Evolutionary conservation across 1,140 invertebrate species (phyloP), one percentile per base, ranked within the genome.

Genomic region (Goniozus legneri): DNA sequence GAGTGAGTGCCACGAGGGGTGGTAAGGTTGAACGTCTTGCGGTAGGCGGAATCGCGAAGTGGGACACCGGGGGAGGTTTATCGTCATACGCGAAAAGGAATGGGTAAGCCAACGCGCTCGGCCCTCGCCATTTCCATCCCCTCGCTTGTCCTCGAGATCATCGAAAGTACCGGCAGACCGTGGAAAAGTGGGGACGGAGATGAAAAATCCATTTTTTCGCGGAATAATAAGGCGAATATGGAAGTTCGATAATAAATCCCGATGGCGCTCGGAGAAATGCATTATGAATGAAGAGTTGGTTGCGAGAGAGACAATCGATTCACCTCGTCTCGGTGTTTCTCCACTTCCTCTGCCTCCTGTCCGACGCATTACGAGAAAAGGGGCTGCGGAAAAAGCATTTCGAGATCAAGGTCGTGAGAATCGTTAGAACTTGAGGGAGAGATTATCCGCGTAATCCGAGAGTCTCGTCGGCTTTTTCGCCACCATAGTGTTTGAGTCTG

Each of bases 21-120:
- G 54, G 57, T 60, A 32, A 47, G 30, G 52, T 36, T 22, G 43
- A 24, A 34, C 30, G 22, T 21, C 43, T 30, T 14, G 39, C 22
- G 8, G 32, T 18, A 13, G 19, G 19, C 21, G 24, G 20, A 15
- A 44, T 52, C 50, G 39, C 40, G 22, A 19, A 47, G 35, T 46
- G 40, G 30, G 30, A 24, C 32, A 47, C 50, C 53, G 41, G 24
- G 41, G 18, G 18, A 40, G 38, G 12, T 14, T 47, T 35, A 30
- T 39, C 33, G n/a, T 38, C 18, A 8, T 22, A 43, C 6, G n/a
- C 10, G 20, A 30, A 13, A 12, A 42, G 4, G 4, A 27, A 6
- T 10, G 24, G 4, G 10, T 27, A 10, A 10, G 10, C 24, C 10
- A 27, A 27, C 24, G 4, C 24, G 4, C 24, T 27, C 24, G 4